Conservation (phyloP, 2,888 invertebrate species). For the Noctua pronuba region DNA sequence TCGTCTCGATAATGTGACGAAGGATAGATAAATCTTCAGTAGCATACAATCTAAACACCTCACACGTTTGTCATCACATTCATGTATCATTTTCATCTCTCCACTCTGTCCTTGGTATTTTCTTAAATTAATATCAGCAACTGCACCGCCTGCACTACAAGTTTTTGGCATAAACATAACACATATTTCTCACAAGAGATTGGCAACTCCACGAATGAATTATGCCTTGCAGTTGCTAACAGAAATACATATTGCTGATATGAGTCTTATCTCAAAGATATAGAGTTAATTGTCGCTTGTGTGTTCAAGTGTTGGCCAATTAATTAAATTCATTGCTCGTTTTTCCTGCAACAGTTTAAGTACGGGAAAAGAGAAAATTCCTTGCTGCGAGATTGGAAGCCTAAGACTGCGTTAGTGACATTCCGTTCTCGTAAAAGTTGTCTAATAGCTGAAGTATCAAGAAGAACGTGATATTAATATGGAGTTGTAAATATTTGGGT, state of each 20-base stretch:
- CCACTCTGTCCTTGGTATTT: conserved; percentile 39
- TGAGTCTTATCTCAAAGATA: conserved; percentile 15
- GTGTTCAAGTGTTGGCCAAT: conserved; percentile 72
- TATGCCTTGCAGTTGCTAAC: conserved; percentile 40
- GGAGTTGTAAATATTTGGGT: conserved; percentile 37
- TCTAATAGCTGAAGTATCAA: conserved; percentile 65
- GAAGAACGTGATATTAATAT: conserved; percentile 46
- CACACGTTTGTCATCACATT: conserved; percentile 18
- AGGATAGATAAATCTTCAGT: background rate
- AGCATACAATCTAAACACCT: conserved; percentile 35
- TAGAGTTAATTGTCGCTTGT: conserved; percentile 28
- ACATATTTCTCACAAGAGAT: conserved; percentile 56
- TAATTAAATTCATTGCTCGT: conserved; percentile 83
- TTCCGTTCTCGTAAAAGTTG: conserved; percentile 79
- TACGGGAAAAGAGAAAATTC: conserved; percentile 81
- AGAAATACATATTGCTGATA: conserved; percentile 8
- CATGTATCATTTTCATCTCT: conserved; percentile 8
- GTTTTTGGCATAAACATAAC: conserved; percentile 59
- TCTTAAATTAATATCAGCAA: conserved; percentile 52
- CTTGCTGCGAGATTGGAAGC: conserved; percentile 30
- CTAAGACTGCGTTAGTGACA: conserved; percentile 70
- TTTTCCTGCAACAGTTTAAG: conserved; percentile 78
- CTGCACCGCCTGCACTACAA: conserved; percentile 43
- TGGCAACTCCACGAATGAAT: conserved; percentile 57
- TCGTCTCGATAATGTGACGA: conserved; percentile 15